Conservation (phyloP, 2,113 vertebrate genomes). For the Dinomys branickii region DNA sequence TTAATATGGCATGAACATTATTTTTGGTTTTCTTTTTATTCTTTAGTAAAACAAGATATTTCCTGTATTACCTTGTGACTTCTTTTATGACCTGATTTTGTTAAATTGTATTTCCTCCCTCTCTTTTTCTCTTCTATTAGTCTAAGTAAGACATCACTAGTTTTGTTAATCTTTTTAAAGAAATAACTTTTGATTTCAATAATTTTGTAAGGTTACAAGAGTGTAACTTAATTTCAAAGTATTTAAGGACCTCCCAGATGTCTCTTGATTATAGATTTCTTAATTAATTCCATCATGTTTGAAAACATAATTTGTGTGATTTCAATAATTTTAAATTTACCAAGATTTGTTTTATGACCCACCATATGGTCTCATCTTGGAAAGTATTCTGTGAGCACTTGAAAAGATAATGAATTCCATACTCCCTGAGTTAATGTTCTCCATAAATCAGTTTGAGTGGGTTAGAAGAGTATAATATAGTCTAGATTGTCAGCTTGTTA, state of each 20-base stretch:
- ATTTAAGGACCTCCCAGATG: neutral
- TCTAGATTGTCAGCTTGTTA: neutral
- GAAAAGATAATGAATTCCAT: neutral
- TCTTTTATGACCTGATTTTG: neutral
- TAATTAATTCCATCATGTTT: slow-evolving; percentile 27
- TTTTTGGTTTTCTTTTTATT: neutral
- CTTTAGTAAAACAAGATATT: neutral
- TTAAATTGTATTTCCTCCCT: neutral
- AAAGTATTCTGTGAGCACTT: neutral
- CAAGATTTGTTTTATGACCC: neutral
- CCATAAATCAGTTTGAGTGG: neutral
- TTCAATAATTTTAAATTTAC: neutral
- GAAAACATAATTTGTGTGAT: neutral
- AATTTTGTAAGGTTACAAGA: neutral
- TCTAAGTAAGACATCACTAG: neutral
- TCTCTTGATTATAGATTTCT: neutral
- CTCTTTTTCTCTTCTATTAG: neutral
- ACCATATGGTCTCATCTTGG: neutral
- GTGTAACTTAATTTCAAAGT: neutral
- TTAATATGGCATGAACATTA: neutral
- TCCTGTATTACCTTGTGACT: neutral
- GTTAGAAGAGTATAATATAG: neutral
- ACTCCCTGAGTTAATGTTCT: neutral
- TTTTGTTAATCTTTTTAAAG: neutral
- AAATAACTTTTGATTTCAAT: neutral